Base-by-base conservation (phyloP, 2,888 invertebrate species). In the Scelioninae gen. 2 region DNA sequence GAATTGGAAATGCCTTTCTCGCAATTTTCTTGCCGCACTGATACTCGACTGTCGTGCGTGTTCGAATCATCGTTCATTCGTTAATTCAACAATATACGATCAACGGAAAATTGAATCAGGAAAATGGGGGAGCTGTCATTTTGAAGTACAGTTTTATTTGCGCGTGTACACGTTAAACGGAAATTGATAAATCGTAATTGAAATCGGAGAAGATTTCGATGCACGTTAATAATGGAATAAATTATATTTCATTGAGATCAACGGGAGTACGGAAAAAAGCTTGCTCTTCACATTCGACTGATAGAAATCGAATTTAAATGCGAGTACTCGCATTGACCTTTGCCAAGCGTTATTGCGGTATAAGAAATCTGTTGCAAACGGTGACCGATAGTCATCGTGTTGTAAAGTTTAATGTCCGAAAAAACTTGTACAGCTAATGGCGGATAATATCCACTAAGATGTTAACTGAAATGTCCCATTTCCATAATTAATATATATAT, bases 401-500 rank as follows among this genome's bases (percentile, higher is more conserved):
- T 41, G 22, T 39, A 41, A 61, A 61, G 41, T 50, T 60, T 6
- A 37, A 35, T 41, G 41, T 9, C 25, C 2, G 22, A 61, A 61
- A 61, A 61, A 61, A 61, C 48, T 13, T 50, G 39, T 50, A 46
- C 35, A 18, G 39, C 15, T 63, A 43, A 63, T 63, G 22, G 33
- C 16, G 4, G 13, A 52, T 63, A 63, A 63, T 63, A 63, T 52
- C 52, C 43, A 52, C 43, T 63, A 16, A 33, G 52, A 43, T 46
- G 63, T 48, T 50, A 61, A 61, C 25, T 52, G 63, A 63, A 63
- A 43, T 63, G 52, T 19, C 43, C 43, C 33, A 63, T 63, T 63
- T 52, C 41, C 52, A 52, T 63, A 63, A 63, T 63, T 63, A 63
- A 52, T 52, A 52, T 63, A 63, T 52, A 19, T n/a, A 52, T 63